Conservation (phyloP, 1,140 invertebrate genomes). For the Dendrolimus punctatus region DNA sequence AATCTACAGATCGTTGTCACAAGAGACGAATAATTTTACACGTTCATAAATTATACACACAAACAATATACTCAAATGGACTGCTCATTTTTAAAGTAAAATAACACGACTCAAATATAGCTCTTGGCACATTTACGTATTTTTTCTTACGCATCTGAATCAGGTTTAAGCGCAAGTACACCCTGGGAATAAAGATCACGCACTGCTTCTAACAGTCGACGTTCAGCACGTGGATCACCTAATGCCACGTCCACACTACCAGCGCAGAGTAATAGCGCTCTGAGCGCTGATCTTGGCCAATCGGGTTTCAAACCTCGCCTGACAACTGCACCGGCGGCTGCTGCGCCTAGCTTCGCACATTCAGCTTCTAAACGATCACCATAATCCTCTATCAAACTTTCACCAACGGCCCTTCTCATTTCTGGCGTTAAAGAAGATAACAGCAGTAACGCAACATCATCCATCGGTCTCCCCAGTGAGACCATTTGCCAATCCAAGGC, state of each 20-base stretch:
- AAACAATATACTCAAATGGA: slow-evolving; percentile 27
- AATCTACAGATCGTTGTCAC: slow-evolving; percentile 29
- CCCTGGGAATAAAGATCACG: slow-evolving; percentile 54
- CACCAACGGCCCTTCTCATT: slow-evolving; percentile 75
- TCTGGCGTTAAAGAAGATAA: slow-evolving; percentile 84
- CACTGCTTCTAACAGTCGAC: slow-evolving; percentile 62
- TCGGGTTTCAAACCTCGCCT: slow-evolving; percentile 74
- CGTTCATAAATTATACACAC: slow-evolving; percentile 40
- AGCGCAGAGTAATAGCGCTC: slow-evolving; percentile 83
- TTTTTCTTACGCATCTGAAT: slow-evolving; percentile 42
- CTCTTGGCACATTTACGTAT: slow-evolving; percentile 34
- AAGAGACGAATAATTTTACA: slow-evolving; percentile 27
- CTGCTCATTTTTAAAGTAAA: slow-evolving; percentile 25
- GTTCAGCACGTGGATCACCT: slow-evolving; percentile 78
- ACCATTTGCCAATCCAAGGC: slow-evolving; percentile 91
- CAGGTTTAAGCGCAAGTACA: slow-evolving; percentile 52
- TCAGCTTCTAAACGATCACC: slow-evolving; percentile 76
- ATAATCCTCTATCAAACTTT: slow-evolving; percentile 78
- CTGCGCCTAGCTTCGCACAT: slow-evolving; percentile 72
- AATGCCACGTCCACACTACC: slow-evolving; percentile 84
- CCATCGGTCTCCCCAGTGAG: slow-evolving; percentile 78
- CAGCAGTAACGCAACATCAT: slow-evolving; percentile 84
- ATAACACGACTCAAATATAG: slow-evolving; percentile 30
- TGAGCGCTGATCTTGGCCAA: slow-evolving; percentile 79
- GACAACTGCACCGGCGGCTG: slow-evolving; percentile 74